Evolutionary conservation across 2,797 vertebrate species (phyloP).

Genomic region (Gambusia yucatana): DNA sequence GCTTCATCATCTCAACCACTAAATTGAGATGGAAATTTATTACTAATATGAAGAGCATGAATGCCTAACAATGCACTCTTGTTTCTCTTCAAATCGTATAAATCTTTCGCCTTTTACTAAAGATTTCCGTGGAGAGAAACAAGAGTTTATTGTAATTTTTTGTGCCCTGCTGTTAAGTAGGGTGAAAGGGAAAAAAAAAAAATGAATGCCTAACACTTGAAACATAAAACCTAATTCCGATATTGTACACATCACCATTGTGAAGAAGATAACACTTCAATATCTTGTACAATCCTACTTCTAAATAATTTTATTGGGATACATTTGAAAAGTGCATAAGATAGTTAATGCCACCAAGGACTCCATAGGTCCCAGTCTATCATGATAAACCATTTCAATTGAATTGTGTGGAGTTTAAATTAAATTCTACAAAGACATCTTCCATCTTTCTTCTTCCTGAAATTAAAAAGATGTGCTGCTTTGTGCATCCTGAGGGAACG

Average conservation of each 20-base stretch:
- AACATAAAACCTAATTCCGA: not conserved
- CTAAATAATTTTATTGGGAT: not conserved
- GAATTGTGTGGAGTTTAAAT: not conserved
- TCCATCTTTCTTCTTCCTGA: not conserved
- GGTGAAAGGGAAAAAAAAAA: too few relatives aligned
- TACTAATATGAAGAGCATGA: not conserved
- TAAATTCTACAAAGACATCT: not conserved
- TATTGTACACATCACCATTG: not conserved
- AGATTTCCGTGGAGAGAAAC: too few relatives aligned
- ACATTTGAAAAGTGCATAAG: not conserved
- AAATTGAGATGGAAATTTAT: not conserved
- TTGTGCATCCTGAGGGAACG: conserved; percentile 48
- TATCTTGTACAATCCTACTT: not conserved
- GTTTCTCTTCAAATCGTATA: too few relatives aligned
- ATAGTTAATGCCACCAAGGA: not conserved
- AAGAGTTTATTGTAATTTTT: too few relatives aligned
- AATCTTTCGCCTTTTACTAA: too few relatives aligned
- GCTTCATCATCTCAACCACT: not conserved
- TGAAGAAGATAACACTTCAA: not conserved
- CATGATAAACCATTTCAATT: conserved; percentile 26
- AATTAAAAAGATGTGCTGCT: conserved; percentile 16
- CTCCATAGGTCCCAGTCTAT: conserved; percentile 31
- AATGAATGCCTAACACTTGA: not conserved
- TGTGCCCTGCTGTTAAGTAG: too few relatives aligned
- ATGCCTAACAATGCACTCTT: not conserved